Conservation (phyloP, 2,888 invertebrate species). For the Cerastoderma edule region DNA sequence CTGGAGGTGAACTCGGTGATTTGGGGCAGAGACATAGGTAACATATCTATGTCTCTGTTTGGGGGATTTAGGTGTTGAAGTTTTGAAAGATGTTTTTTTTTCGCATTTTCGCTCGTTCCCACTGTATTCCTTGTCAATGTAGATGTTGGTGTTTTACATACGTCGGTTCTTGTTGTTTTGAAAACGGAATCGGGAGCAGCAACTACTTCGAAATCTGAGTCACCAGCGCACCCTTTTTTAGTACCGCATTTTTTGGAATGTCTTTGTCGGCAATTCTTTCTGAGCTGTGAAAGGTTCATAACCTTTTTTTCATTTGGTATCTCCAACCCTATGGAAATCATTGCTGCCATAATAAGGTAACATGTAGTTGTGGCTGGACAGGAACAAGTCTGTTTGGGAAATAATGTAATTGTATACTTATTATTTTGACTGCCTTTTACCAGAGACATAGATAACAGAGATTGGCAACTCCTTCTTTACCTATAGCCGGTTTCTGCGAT, state of each 20-base stretch:
- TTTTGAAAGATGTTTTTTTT: too few species aligned
- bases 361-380: slow-evolving; percentile 30
- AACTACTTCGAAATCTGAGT: slow-evolving; percentile 8
- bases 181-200: slow-evolving; percentile 13
- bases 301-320: slow-evolving; percentile 17
- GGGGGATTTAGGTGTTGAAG: too few species aligned
- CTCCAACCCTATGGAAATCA: slow-evolving; percentile 24
- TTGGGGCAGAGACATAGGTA: too few species aligned
- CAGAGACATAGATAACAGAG: too few species aligned
- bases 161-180: not conserved
- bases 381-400: slow-evolving; percentile 39
- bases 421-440: slow-evolving; percentile 28
- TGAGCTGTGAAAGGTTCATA: slow-evolving; percentile 4
- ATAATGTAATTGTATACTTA: slow-evolving; percentile 40
- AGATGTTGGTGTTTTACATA: too few species aligned
- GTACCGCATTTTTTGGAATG: slow-evolving; percentile 14
- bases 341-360: slow-evolving; percentile 44
- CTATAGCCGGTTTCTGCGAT: too few species aligned
- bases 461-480: too few species aligned
- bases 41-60: too few species aligned
- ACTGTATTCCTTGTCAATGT: too few species aligned
- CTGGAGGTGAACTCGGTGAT: too few species aligned
- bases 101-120: too few species aligned
- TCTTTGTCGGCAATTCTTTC: slow-evolving; percentile 20
- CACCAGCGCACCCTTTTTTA: slow-evolving; percentile 11